Evolutionary conservation across 2,888 invertebrate genomes (phyloP), one percentile per base, ranked within the genome.

Genomic region (Neoascia interrupta): DNA sequence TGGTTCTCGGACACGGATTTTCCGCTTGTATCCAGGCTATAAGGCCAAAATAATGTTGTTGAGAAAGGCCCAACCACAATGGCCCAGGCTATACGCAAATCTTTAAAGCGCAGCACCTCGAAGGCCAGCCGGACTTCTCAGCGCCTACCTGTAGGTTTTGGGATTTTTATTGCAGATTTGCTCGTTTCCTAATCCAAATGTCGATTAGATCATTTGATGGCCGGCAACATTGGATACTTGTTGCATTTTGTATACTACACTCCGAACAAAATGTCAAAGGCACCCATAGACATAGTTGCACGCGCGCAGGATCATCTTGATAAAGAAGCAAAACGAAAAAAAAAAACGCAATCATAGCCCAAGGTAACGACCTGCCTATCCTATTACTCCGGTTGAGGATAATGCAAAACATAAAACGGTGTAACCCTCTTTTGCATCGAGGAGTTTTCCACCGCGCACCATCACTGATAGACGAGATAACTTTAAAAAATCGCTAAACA

Each of bases 141-240:
- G n/a, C 49, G 58, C 41, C 26, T 45, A 47, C 45, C 61, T 45
- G 47, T n/a, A n/a, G n/a, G n/a, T 28, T n/a, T n/a, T n/a, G n/a
- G n/a, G n/a, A n/a, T n/a, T n/a, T n/a, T n/a, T n/a, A n/a, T n/a
- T n/a, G n/a, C n/a, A n/a, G 15, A 10, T 28, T 18, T 26, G 13
- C 31, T 13, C 13, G 11, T 6, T 19, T 2, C 8, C 21, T 3
- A 6, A 5, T 6, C n/a, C 13, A 15, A 34, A 43, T 45, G 39
- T 72, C 41, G 56, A 72, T 72, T 64, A 45, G 63, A 63, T 64
- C 31, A n/a, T 45, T 49, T 60, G 69, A 60, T 51, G 51, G 41
- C 21, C 34, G 26, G 36, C n/a, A 37, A 45, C 37, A 43, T 51
- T 28, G 43, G 34, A 51, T 36, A 54, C 47, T 31, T 31, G 36